A percentile compares a stretch with the other conserved stretches of the same genome.
These are phyloP conservation scores for Lasioglossum malachurum DNA, from an alignment of 2,888 invertebrate genomes.

Conservation along the genomic window DNA sequence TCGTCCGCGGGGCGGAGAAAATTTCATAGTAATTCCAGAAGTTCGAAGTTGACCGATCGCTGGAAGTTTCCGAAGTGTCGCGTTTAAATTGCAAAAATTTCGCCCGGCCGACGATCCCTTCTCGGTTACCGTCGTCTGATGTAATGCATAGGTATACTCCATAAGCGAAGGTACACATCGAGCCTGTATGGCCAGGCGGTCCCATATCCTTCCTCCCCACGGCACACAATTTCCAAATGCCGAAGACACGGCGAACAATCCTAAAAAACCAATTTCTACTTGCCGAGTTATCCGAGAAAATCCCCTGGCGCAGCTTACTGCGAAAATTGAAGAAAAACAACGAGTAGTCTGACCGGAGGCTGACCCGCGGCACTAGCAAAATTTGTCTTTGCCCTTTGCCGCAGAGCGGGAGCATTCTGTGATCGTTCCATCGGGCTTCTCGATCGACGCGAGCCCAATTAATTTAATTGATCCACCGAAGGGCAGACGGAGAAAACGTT, in stretches of 20 bases:
- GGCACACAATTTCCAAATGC: constrained; percentile 15
- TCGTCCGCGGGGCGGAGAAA: neutral
- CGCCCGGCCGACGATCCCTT: constrained; percentile 4
- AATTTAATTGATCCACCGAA: neutral
- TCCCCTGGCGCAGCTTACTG: neutral
- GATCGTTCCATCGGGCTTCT: neutral
- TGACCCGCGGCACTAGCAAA: neutral
- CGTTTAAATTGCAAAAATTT: constrained; percentile 27
- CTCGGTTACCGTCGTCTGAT: neutral
- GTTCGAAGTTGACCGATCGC: constrained; percentile 28
- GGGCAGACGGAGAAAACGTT: neutral
- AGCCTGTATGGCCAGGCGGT: too few species aligned
- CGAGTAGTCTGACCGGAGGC: neutral
- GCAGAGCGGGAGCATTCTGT: neutral
- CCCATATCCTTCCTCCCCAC: neutral
- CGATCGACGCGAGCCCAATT: neutral
- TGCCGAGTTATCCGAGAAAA: neutral
- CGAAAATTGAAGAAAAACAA: neutral
- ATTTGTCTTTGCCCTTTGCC: neutral
- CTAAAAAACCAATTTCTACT: neutral
- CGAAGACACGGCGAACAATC: neutral
- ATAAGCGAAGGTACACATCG: constrained; percentile 29
- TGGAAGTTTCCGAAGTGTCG: constrained; percentile 2
- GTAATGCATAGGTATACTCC: constrained; percentile 18
- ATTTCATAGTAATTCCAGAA: constrained; percentile 6